Evolutionary conservation across 2,797 vertebrate species (phyloP), one percentile per base, ranked within the genome.

Genomic region (Telmatherina bonti): DNA sequence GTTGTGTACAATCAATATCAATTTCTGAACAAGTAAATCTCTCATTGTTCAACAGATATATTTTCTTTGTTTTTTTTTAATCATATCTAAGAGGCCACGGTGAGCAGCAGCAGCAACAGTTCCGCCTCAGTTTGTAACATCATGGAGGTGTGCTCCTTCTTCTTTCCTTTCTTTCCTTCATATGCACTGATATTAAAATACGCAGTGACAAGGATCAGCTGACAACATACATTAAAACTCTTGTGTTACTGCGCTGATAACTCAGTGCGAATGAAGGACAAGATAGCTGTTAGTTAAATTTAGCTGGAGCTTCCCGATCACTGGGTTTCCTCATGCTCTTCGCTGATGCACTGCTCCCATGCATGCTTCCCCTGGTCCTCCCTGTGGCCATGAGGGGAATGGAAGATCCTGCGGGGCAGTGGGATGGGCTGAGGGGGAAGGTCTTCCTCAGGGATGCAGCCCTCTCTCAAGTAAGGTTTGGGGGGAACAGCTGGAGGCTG

Each of bases 321-420:
- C 82, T 92, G 91, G 0, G 89, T 57, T 82, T 92, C 88, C 82
- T 89, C 92, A 77, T 96, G 97, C 91, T 97, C 96, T 89, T 98
- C 96, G 1, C 94, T 94, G 90, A 98, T 96, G 91, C 97, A 94
- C 7, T 97, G 97, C 91, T 99, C 97, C 97, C 97, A 99, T 7
- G 96, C 92, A 71, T 97, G 96, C 84, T 97, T 96, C 69, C 95
- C 96, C 83, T 95, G 96, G 68, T 97, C 96, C 12, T 99, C 97
- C 82, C 97, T 95, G 85, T 91, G 92, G 62, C 92, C 93, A 29
- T 96, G 95, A 20, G 94, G 93, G 1, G 97, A 95, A 53, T 98
- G 95, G 68, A 97, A 96, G 90, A 96, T 96, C 93, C 97, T 96
- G 75, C 97, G 96, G 24, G 97, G 97, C 80, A 99, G 92, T 16